These are phyloP conservation scores for mouse (Mus musculus) DNA, from an alignment of 2,113 vertebrate genomes.

Conservation along the genomic window DNA sequence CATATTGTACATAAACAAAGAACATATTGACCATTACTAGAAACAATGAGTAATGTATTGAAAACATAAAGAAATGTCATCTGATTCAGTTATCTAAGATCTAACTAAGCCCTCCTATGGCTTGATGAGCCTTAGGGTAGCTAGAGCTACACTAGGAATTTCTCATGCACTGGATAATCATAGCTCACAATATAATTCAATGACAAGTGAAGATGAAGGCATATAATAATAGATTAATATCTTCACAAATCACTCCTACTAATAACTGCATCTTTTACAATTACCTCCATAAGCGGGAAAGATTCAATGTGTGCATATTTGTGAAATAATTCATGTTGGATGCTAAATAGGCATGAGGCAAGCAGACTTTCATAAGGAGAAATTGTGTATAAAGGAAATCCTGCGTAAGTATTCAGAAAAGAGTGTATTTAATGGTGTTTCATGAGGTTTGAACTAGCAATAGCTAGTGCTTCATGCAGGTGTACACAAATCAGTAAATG, in stretches of 20 bases:
- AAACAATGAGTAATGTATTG: neutral
- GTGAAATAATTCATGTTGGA: neutral
- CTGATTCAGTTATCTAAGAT: neutral
- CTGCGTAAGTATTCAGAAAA: neutral
- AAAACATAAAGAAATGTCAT: neutral
- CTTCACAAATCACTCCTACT: neutral
- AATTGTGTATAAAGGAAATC: neutral
- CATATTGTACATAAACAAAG: neutral
- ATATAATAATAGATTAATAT: slow-evolving; percentile 13
- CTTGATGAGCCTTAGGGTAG: neutral
- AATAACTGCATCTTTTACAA: slow-evolving; percentile 5
- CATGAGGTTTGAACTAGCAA: neutral
- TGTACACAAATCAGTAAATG: neutral
- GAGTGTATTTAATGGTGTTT: neutral
- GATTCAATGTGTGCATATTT: neutral
- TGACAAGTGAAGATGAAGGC: neutral
- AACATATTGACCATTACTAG: neutral
- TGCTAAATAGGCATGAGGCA: neutral
- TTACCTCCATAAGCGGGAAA: slow-evolving; percentile 1
- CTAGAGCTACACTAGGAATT: neutral
- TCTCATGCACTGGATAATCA: neutral
- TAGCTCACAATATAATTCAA: neutral
- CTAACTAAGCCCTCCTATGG: neutral
- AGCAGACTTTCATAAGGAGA: neutral
- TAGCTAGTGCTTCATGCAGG: neutral